Conservation (phyloP, 1,140 invertebrate genomes). For the Popillia japonica region DNA sequence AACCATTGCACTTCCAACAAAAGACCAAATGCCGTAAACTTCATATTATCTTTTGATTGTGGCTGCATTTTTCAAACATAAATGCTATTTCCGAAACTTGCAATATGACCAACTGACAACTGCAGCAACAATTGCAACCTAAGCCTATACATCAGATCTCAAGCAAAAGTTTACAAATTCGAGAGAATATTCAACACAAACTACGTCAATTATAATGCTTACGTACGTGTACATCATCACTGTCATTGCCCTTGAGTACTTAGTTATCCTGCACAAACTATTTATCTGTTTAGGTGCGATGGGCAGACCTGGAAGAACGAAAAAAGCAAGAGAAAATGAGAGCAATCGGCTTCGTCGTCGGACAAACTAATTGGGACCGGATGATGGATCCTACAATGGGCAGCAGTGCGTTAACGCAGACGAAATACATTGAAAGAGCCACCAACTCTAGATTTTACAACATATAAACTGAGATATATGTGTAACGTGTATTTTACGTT, state of each 20-base stretch:
- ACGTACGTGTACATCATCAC: no score
- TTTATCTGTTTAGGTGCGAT: slow-evolving; percentile 77
- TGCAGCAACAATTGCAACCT: no score
- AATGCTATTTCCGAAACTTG: no score
- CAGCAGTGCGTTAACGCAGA: slow-evolving; percentile 86
- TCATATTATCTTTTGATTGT: no score
- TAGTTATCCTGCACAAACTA: not conserved
- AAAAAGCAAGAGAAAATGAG: slow-evolving; percentile 89
- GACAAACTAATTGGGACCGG: slow-evolving; percentile 92
- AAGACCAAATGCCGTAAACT: no score
- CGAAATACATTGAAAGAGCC: slow-evolving; percentile 86
- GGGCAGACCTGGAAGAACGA: slow-evolving; percentile 96
- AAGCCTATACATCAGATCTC: no score
- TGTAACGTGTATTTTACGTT: slow-evolving; percentile 9
- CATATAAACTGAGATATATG: not conserved
- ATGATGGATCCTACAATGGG: slow-evolving; percentile 94
- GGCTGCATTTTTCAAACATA: no score
- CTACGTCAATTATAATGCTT: no score
- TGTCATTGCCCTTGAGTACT: not conserved
- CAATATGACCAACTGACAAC: no score
- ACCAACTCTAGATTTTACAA: slow-evolving; percentile 23
- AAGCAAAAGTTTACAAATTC: no score
- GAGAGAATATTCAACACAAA: no score
- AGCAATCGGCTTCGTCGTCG: slow-evolving; percentile 93
- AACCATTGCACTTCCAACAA: no score